Evolutionary conservation across 2,888 invertebrate genomes (phyloP).

Genomic region (Noctuana brunneofusca): DNA sequence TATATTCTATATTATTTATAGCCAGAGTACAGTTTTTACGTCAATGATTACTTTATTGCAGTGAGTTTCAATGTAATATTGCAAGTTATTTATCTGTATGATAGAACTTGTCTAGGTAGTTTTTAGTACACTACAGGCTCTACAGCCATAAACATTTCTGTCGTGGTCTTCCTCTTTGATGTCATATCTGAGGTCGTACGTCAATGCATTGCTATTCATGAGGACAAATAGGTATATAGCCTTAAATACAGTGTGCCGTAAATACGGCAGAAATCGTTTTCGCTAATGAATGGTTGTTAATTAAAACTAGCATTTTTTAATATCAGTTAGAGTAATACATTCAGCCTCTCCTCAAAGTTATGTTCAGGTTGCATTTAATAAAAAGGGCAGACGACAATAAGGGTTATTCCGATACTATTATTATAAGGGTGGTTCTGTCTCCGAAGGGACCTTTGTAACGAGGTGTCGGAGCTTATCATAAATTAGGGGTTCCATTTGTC

Average conservation of each 20-base stretch:
- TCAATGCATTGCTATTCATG: no score
- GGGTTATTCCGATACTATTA: slow-evolving; percentile 17
- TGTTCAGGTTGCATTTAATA: slow-evolving; percentile 3
- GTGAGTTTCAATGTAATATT: no score
- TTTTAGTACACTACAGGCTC: no score
- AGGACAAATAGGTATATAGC: no score
- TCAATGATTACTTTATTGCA: not conserved
- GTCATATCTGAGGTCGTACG: no score
- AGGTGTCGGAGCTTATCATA: slow-evolving; percentile 30
- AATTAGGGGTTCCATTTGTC: slow-evolving; percentile 26
- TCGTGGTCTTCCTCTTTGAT: no score
- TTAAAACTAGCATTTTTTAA: not conserved
- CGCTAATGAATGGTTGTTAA: not conserved
- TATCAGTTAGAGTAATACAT: not conserved
- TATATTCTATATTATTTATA: no score
- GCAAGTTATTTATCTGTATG: no score
- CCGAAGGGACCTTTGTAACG: slow-evolving; percentile 18
- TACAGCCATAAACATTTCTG: no score
- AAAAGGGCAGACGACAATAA: not conserved
- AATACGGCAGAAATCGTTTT: not conserved
- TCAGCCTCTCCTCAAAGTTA: not conserved
- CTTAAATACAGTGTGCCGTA: no score
- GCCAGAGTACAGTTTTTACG: not conserved
- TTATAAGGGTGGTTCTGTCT: slow-evolving; percentile 12
- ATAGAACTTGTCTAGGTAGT: no score